phyloP scores from a whole-genome alignment of 2,113 vertebrate genomes.

The Falcunculus frontatus region DNA sequence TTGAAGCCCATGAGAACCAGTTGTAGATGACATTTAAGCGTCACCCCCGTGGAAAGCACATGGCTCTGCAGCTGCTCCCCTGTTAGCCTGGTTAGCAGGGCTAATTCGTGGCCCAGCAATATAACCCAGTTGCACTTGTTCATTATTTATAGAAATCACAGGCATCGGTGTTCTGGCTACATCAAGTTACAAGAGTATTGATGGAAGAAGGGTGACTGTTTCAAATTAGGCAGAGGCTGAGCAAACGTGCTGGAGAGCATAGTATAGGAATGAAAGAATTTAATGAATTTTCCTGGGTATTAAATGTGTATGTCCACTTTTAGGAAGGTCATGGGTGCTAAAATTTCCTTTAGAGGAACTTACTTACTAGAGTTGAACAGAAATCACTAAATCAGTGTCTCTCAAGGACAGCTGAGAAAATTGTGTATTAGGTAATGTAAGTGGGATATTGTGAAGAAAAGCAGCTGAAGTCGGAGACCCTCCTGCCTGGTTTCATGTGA shows the following conservation, averaged over 20 bases:
- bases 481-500: neutral
- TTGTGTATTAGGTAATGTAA: rapidly evolving
- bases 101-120: neutral
- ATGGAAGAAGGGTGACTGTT: neutral
- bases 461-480: neutral
- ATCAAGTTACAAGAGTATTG: neutral
- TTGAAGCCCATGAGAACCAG: neutral
- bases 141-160: slow-evolving; percentile 6
- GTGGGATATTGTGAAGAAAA: neutral
- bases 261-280: neutral
- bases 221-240: neutral
- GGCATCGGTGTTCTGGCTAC: neutral
- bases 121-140: neutral
- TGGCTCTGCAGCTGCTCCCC: neutral
- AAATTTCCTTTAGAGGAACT: neutral
- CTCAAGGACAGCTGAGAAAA: neutral
- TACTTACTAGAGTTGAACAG: neutral
- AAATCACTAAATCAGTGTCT: neutral
- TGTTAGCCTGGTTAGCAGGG: neutral
- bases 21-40: neutral
- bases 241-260: neutral
- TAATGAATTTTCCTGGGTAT: neutral
- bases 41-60: neutral
- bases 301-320: neutral
- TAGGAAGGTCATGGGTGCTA: neutral